These are phyloP conservation scores for Eremophila alpestris DNA, from an alignment of 2,797 vertebrate species.

Conservation along the genomic window DNA sequence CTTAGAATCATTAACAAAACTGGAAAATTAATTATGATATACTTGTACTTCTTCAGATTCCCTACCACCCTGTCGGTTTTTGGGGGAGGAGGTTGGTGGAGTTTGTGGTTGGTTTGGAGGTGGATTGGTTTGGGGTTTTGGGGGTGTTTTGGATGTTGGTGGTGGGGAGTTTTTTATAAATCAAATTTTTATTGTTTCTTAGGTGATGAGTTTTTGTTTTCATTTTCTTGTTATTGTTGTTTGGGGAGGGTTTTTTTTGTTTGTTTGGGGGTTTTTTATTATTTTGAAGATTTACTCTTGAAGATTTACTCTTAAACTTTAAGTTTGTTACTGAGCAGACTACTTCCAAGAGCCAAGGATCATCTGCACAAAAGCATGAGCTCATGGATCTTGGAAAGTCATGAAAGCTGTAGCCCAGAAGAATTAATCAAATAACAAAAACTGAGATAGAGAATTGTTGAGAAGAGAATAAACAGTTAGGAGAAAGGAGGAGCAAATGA, in stretches of 20 bases:
- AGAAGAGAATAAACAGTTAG: neutral
- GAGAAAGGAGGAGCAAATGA: neutral
- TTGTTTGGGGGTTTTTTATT: accelerated
- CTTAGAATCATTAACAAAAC: neutral
- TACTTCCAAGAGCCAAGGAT: neutral
- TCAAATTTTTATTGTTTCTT: neutral
- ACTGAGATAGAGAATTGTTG: neutral
- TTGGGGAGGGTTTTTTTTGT: neutral
- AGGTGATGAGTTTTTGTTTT: neutral
- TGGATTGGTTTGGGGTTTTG: neutral
- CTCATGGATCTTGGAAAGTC: neutral
- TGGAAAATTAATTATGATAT: neutral
- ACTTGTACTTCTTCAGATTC: neutral
- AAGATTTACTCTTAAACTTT: neutral
- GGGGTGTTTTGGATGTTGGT: neutral
- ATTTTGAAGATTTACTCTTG: neutral
- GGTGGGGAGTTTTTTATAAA: neutral
- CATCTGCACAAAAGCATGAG: neutral
- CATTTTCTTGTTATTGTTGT: accelerated
- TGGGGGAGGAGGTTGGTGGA: neutral
- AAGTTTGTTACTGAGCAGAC: neutral
- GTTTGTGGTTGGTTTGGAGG: neutral
- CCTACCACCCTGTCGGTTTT: accelerated
- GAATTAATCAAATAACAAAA: neutral
- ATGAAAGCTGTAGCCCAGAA: neutral